Base-by-base conservation (phyloP, 2,888 invertebrate species). In the Drosophila paranaensis region DNA sequence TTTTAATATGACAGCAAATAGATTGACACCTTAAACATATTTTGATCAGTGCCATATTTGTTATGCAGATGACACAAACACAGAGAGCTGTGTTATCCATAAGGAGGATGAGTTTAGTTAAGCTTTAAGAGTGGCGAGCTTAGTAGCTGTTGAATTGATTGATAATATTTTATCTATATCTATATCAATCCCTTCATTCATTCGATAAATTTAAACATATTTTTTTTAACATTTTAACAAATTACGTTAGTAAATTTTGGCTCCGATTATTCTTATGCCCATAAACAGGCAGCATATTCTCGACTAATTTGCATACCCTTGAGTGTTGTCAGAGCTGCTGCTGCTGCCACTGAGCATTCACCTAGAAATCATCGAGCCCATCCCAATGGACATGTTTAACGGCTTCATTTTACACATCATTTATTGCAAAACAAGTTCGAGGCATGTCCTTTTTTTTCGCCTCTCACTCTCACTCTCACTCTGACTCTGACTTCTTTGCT, bases 341-440 rank as follows among this genome's bases (percentile, higher is more conserved):
- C 27, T 27, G 20, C n/a, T 27, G 33, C 2, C 10, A 2, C n/a
- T 45, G 33, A 48, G 33, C 63, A 62, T 51, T 64, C 46, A 48
- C 37, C 53, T 71, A 77, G 60, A 67, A 80, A 73, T 72, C 33
- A 40, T 60, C 33, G 60, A 33, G 54, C 56, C 57, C 68, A 62
- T 83, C 90, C 90, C 89, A 70, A 65, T 60, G 91, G 91, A 90
- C 80, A 82, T 64, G 75, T 82, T 86, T 82, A 84, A 89, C 78
- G 86, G 86, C 82, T 91, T 91, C 86, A 91, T 91, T 91, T 91
- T 88, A 89, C 90, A 91, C 90, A 83, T 91, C 91, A 91, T 91
- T 91, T 89, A 90, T 89, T 89, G 79, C 79, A 63, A 88, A 89
- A 90, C 87, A 88, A 87, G 79, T 81, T 79, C 20, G 20, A 51